These are phyloP conservation scores for Drosophila athabasca DNA, from an alignment of 1,140 invertebrate species.

Conservation along the genomic window DNA sequence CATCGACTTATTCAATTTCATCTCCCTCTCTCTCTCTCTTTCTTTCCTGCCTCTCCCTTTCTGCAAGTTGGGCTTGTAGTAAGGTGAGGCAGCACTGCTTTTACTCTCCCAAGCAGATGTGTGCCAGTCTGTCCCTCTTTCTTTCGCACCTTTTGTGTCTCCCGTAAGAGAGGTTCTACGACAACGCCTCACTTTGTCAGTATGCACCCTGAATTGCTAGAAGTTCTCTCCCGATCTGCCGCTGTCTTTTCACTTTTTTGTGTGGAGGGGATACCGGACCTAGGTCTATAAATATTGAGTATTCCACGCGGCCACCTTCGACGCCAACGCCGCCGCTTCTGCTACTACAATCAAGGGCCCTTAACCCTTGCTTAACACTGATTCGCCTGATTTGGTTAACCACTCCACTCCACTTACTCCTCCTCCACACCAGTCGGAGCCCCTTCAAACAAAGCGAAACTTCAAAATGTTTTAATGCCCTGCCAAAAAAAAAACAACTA, in stretches of 20 bases:
- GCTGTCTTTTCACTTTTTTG: conserved; percentile 22
- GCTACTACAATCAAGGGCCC: conserved; percentile 21
- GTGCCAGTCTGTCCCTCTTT: neutral
- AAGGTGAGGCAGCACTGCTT: no score
- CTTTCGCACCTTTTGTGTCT: no score
- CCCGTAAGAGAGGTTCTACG: no score
- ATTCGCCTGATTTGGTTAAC: no score
- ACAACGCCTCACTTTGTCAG: no score
- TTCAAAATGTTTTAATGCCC: conserved; percentile 57
- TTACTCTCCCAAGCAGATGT: no score
- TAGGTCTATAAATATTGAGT: conserved; percentile 69
- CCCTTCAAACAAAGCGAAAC: conserved; percentile 44
- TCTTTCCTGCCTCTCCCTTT: conserved; percentile 1
- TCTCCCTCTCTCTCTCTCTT: conserved; percentile 9
- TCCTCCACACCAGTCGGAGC: conserved; percentile 3
- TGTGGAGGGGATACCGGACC: conserved; percentile 49
- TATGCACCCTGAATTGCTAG: no score
- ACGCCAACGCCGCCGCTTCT: conserved; percentile 8
- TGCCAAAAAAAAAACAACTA: conserved; percentile 56
- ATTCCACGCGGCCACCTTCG: conserved; percentile 21
- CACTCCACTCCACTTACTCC: no score
- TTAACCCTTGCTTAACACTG: conserved; percentile 15
- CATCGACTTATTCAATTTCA: conserved; percentile 4
- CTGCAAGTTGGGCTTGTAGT: no score
- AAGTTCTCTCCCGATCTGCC: no score